Evolutionary conservation across 1,140 invertebrate genomes (phyloP), one percentile per base, ranked within the genome.

Genomic region (Whitmania pigra): DNA sequence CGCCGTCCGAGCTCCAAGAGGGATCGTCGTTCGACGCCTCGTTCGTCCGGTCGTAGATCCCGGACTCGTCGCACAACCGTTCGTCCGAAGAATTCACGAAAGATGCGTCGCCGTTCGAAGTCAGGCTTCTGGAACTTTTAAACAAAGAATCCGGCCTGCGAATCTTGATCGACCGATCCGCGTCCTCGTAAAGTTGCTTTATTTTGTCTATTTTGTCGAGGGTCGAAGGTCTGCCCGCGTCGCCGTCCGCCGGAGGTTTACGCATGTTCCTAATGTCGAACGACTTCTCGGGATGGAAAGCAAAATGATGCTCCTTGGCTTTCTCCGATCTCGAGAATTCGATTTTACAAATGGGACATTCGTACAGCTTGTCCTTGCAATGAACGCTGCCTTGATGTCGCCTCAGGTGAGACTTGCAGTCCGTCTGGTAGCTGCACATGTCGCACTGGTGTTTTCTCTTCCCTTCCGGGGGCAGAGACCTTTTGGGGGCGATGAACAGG

Each of bases 341-440:
- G 40, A 72, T 73, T 36, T 73, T 71, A 43, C 73, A 73, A 60
- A 71, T 31, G 22, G 69, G 68, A 57, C 73, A 73, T 18, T 40
- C 54, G 60, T 71, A 73, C 4, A 57, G 73, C 69, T 71, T 73
- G 53, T 54, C 57, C 27, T 29, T 53, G 53, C 53, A 57, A 27
- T 73, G 73, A 4, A 73, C 73, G 25, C 69, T 71, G 54, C 73
- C 66, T 36, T 66, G 54, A 49, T 73, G 73, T 9, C 73, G 53
- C 2, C 73, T 49, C 27, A 73, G 60, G 36, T 73, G 73, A n/a
- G 73, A 73, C 49, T 71, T 73, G 69, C 68, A 70, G 60, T 73
- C 73, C 2, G 73, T 73, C 55, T 71, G 68, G 36, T 73, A 73
- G 29, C 54, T 71, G 31, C 73, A 73, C 40, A 66, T n/a, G 29